Evolutionary conservation across 2,797 vertebrate species (phyloP).

Genomic region (Rousettus madagascariensis): DNA sequence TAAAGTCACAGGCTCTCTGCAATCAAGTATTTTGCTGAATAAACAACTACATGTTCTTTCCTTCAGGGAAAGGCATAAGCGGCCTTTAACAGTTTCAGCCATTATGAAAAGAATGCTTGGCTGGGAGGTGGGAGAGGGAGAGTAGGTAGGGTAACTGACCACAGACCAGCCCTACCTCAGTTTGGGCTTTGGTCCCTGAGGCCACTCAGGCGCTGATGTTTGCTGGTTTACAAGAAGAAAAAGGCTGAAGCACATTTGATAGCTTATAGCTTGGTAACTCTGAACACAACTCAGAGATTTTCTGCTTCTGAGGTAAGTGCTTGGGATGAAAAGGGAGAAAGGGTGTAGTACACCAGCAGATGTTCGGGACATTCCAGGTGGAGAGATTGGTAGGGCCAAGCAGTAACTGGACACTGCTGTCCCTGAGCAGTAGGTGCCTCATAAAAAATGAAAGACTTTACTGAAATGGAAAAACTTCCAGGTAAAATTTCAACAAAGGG

Average conservation of each 20-base stretch:
- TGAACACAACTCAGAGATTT: neutral
- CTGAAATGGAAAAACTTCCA: conserved; percentile 57
- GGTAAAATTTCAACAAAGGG: conserved; percentile 61
- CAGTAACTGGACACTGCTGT: conserved; percentile 6
- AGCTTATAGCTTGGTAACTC: neutral
- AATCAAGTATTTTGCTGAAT: neutral
- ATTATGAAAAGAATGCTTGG: neutral
- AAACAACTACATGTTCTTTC: neutral
- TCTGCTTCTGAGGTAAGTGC: neutral
- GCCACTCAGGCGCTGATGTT: neutral
- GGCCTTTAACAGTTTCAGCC: neutral
- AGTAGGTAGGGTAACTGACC: neutral
- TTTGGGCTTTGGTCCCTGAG: neutral
- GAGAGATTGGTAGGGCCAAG: neutral
- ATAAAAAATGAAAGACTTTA: conserved; percentile 56
- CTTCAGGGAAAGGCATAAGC: neutral
- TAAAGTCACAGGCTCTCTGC: neutral
- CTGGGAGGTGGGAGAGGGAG: neutral
- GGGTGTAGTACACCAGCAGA: neutral
- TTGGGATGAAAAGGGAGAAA: neutral
- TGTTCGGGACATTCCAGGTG: neutral
- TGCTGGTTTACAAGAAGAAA: conserved; percentile 39
- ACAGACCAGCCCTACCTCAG: neutral
- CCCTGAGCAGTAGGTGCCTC: conserved; percentile 23
- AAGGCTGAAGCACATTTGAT: neutral